Evolutionary conservation across 2,888 invertebrate genomes (phyloP).

Genomic region (Caprella mutica): DNA sequence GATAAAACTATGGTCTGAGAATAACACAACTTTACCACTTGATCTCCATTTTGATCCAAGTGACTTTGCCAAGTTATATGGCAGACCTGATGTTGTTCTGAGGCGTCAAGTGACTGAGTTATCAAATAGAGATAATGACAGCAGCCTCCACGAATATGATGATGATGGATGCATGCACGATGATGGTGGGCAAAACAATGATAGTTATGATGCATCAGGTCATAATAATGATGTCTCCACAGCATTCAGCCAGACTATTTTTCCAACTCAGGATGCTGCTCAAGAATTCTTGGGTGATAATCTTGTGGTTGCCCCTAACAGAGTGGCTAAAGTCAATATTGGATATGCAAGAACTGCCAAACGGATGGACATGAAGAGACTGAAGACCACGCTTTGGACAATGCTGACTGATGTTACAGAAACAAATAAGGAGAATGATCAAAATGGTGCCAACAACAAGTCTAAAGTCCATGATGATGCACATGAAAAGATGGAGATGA

Average conservation of each 20-base stretch:
- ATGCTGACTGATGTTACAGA: conserved; percentile 44
- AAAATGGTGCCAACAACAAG: neutral
- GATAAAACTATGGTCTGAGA: conserved; percentile 35
- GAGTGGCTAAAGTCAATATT: conserved; percentile 59
- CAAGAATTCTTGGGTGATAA: conserved; percentile 46
- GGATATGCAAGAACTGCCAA: conserved; percentile 72
- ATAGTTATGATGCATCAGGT: conserved; percentile 10
- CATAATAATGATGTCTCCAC: conserved; percentile 23
- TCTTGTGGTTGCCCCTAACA: conserved; percentile 55
- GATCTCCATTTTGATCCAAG: conserved; percentile 39
- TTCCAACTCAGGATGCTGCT: conserved; percentile 22
- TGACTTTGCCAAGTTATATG: conserved; percentile 38
- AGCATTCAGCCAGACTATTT: conserved; percentile 27
- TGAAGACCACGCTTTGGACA: conserved; percentile 65
- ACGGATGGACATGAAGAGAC: conserved; percentile 69
- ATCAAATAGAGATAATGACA: no score
- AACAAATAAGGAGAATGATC: conserved; percentile 28
- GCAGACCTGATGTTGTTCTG: no score
- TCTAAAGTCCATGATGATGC: neutral
- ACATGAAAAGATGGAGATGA: conserved; percentile 3
- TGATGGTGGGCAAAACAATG: conserved; percentile 14
- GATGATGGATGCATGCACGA: conserved; percentile 9
- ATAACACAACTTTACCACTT: conserved; percentile 38
- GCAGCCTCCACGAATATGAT: neutral
- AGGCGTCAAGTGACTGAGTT: no score